phyloP scores from a whole-genome alignment of 2,888 invertebrate genomes.

The Rhaphigaster nebulosa region DNA sequence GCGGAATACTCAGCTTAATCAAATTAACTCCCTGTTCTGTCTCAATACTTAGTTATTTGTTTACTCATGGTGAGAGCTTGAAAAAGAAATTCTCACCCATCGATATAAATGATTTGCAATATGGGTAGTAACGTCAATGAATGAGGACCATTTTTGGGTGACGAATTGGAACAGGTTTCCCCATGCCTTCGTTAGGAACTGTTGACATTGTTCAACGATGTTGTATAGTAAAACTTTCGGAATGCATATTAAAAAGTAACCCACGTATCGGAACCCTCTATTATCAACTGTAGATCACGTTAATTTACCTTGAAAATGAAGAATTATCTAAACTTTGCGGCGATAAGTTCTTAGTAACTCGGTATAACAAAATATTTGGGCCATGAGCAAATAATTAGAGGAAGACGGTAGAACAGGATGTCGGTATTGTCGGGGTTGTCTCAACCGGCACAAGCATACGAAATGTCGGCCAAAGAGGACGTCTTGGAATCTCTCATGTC shows the following conservation, averaged over 20 bases:
- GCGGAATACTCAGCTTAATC: background rate
- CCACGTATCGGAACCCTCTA: too few relatives aligned
- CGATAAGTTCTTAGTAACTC: too few relatives aligned
- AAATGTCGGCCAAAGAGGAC: conserved; percentile 43
- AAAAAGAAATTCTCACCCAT: background rate
- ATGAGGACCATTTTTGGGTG: background rate
- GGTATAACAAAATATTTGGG: too few relatives aligned
- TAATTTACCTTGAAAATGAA: too few relatives aligned
- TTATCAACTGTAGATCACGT: too few relatives aligned
- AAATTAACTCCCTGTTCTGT: background rate
- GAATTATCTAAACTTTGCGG: too few relatives aligned
- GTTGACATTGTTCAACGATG: background rate
- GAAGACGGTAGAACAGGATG: too few relatives aligned
- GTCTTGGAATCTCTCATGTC: conserved; percentile 46
- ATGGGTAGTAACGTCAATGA: background rate
- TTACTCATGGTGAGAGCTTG: conserved; percentile 35
- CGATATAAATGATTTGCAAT: conserved; percentile 40
- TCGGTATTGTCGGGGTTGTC: background rate
- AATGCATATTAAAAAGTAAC: background rate
- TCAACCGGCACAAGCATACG: background rate
- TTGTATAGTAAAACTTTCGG: background rate
- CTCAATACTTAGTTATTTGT: background rate
- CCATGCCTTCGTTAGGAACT: background rate
- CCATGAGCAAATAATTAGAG: too few relatives aligned
- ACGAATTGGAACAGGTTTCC: background rate